A percentile compares a stretch with the other conserved stretches of the same genome.
phyloP scores from a whole-genome alignment of 2,113 vertebrate species.

The Pseudopodoces humilis region DNA sequence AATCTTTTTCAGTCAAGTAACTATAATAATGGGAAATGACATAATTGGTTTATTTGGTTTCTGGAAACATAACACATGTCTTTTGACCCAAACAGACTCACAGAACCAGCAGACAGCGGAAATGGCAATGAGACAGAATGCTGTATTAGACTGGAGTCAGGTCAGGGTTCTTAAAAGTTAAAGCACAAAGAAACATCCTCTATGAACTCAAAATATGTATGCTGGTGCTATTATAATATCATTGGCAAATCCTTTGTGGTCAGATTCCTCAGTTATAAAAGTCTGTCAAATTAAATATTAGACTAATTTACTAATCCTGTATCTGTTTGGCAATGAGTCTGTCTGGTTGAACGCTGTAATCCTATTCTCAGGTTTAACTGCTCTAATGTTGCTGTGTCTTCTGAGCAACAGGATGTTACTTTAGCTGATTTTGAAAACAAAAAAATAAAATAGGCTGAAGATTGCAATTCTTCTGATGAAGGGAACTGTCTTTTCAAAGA shows the following conservation, averaged over 20 bases:
- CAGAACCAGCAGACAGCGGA: neutral
- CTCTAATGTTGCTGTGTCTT: neutral
- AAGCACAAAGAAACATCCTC: neutral
- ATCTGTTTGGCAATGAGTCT: neutral
- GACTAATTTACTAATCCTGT: neutral
- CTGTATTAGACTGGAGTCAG: neutral
- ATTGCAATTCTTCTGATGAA: neutral
- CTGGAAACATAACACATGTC: conserved; percentile 3
- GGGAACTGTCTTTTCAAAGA: neutral
- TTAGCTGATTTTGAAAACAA: neutral
- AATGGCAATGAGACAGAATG: conserved; percentile 4
- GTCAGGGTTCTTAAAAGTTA: neutral
- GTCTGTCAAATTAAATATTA: neutral
- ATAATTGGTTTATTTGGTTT: conserved; percentile 39
- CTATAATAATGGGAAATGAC: conserved; percentile 42
- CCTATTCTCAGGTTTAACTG: neutral
- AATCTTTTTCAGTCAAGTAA: conserved; percentile 8
- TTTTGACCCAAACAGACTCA: conserved; percentile 22
- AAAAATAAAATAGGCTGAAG: neutral
- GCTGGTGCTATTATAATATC: neutral
- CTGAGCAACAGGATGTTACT: neutral
- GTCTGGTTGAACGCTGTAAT: neutral
- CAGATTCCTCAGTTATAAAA: neutral
- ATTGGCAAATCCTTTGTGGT: neutral
- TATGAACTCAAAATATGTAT: neutral